These are phyloP conservation scores for Myrmecobius fasciatus DNA, from an alignment of 2,113 vertebrate species.

Conservation along the genomic window DNA sequence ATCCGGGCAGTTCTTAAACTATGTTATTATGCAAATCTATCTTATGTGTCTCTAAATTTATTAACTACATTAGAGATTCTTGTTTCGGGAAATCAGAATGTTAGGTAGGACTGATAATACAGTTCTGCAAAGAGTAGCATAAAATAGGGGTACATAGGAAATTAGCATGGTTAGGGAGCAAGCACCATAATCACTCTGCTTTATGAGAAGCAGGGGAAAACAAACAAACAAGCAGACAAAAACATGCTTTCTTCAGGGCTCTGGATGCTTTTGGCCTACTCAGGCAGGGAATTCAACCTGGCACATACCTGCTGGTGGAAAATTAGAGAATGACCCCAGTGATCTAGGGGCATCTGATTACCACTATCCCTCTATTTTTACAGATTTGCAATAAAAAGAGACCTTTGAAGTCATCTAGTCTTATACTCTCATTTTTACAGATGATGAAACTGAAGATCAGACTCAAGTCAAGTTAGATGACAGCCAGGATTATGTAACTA, in stretches of 20 bases:
- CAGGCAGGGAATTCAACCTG: not conserved
- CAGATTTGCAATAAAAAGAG: not conserved
- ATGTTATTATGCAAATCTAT: slow-evolving; percentile 38
- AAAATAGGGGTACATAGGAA: not conserved
- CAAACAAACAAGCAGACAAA: not conserved
- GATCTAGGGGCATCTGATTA: not conserved
- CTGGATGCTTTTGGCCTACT: slow-evolving; percentile 39
- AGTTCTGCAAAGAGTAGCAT: not conserved
- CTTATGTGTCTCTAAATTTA: slow-evolving; percentile 35
- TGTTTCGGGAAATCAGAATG: not conserved
- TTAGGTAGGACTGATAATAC: not conserved
- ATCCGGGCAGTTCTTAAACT: not conserved
- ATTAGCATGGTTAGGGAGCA: not conserved
- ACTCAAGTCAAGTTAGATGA: not conserved
- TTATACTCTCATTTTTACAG: not conserved
- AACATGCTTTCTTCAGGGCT: not conserved
- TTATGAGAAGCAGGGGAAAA: not conserved
- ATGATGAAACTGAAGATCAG: not conserved
- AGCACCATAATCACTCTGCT: not conserved
- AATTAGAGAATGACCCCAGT: not conserved
- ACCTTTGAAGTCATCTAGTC: not conserved
- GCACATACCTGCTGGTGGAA: slow-evolving; percentile 5
- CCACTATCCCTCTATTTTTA: not conserved
- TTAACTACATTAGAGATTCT: slow-evolving; percentile 24
- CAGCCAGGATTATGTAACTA: not conserved